phyloP scores from a whole-genome alignment of 2,797 vertebrate genomes.

The Lutjanus argentimaculatus region DNA sequence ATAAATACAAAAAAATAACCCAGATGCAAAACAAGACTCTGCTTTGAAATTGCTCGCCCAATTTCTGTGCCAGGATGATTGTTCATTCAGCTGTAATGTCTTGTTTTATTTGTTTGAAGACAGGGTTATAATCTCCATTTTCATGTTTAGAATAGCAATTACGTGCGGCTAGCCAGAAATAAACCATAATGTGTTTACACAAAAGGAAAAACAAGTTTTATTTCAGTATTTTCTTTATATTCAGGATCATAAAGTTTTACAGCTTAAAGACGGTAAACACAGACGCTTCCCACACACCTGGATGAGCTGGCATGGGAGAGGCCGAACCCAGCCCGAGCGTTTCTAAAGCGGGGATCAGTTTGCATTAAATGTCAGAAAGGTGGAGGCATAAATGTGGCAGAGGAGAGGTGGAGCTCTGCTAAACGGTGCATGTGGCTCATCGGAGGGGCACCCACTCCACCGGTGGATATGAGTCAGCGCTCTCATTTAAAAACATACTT shows the following conservation, averaged over 20 bases:
- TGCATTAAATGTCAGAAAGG: slow-evolving; percentile 42
- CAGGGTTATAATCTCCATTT: neutral
- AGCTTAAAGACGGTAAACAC: slow-evolving; percentile 17
- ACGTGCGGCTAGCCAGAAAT: neutral
- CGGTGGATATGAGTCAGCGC: slow-evolving; percentile 67
- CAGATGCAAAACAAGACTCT: neutral
- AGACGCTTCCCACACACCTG: slow-evolving; percentile 25
- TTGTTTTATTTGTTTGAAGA: neutral
- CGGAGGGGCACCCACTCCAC: slow-evolving; percentile 13
- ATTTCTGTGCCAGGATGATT: neutral
- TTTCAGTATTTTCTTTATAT: slow-evolving; percentile 19
- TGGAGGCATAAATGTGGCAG: slow-evolving; percentile 32
- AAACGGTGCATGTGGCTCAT: slow-evolving; percentile 20
- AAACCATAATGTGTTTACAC: slow-evolving; percentile 19
- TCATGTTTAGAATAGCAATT: slow-evolving; percentile 1
- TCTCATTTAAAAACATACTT: slow-evolving; percentile 56
- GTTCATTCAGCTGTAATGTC: neutral
- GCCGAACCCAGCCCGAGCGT: slow-evolving; percentile 2
- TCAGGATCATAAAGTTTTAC: slow-evolving; percentile 27
- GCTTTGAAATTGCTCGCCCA: neutral
- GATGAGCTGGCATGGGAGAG: slow-evolving; percentile 46
- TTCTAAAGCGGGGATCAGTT: slow-evolving; percentile 27
- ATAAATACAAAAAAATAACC: neutral
- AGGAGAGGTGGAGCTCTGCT: slow-evolving; percentile 31
- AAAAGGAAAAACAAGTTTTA: slow-evolving; percentile 28